These are phyloP conservation scores for Rousettus leschenaultii DNA, from an alignment of 2,113 vertebrate species.

Conservation along the genomic window DNA sequence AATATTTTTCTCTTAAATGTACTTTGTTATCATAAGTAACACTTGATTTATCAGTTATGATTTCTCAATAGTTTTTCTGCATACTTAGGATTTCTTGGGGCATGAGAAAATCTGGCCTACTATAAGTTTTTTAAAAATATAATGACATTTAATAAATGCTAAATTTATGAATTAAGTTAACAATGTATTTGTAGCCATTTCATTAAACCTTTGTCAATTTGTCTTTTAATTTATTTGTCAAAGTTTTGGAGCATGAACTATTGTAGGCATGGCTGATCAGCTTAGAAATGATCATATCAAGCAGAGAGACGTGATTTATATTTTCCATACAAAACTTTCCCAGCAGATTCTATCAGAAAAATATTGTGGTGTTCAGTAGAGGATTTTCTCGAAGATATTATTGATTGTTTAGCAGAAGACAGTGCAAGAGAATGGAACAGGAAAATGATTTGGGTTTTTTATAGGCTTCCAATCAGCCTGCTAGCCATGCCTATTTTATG, in stretches of 20 bases:
- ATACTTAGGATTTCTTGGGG: neutral
- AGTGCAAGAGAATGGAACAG: neutral
- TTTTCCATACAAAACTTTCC: neutral
- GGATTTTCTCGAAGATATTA: neutral
- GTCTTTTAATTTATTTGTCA: neutral
- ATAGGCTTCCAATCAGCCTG: neutral
- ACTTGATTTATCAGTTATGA: neutral
- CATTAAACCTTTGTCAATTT: neutral
- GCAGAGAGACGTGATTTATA: neutral
- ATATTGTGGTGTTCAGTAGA: neutral
- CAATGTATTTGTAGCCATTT: neutral
- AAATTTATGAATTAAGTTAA: neutral
- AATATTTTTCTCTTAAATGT: neutral
- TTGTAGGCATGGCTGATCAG: neutral
- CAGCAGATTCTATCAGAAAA: neutral
- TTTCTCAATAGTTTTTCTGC: neutral
- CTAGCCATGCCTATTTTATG: neutral
- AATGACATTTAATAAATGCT: neutral
- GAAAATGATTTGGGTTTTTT: neutral
- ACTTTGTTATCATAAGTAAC: neutral
- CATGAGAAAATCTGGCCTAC: neutral
- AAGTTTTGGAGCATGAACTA: neutral
- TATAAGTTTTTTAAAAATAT: neutral
- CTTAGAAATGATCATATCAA: neutral
- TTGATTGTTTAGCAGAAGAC: neutral